Evolutionary conservation across 2,797 vertebrate species (phyloP).

Genomic region (Gouania willdenowi): DNA sequence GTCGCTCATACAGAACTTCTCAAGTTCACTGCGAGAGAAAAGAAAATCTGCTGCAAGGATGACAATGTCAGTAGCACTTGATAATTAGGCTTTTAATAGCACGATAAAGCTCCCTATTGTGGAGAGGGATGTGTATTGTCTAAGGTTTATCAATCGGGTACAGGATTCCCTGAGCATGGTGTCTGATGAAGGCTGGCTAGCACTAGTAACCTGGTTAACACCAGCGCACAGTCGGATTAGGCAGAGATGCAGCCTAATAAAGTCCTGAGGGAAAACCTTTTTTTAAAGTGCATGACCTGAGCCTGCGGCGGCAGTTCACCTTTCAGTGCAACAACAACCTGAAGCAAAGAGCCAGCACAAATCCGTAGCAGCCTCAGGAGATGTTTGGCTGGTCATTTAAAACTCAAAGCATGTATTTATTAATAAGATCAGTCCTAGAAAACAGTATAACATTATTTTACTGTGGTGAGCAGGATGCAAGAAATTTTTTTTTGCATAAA

Average conservation of each 20-base stretch:
- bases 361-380: constrained; percentile 1
- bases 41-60: constrained; percentile 7
- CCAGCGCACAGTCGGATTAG: not conserved
- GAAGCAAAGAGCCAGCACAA: not conserved
- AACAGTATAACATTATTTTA: too few relatives aligned
- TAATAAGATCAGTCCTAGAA: too few relatives aligned
- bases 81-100: constrained; percentile 10
- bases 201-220: not conserved
- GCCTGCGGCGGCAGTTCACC: not conserved
- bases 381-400: not conserved
- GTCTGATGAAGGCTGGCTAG: constrained; percentile 3
- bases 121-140: constrained; percentile 6
- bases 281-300: not conserved
- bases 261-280: not conserved
- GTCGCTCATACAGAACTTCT: constrained; percentile 2
- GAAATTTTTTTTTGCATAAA: too few relatives aligned
- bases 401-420: too few relatives aligned
- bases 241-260: not conserved
- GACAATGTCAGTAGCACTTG: not conserved
- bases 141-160: constrained; percentile 3
- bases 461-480: too few relatives aligned
- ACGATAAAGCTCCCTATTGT: constrained; percentile 7
- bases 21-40: constrained; percentile 3
- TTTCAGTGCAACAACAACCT: not conserved
- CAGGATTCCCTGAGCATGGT: constrained; percentile 1